Evolutionary conservation across 2,888 invertebrate species (phyloP), one percentile per base, ranked within the genome.

Genomic region (Pristionchus mayeri): DNA sequence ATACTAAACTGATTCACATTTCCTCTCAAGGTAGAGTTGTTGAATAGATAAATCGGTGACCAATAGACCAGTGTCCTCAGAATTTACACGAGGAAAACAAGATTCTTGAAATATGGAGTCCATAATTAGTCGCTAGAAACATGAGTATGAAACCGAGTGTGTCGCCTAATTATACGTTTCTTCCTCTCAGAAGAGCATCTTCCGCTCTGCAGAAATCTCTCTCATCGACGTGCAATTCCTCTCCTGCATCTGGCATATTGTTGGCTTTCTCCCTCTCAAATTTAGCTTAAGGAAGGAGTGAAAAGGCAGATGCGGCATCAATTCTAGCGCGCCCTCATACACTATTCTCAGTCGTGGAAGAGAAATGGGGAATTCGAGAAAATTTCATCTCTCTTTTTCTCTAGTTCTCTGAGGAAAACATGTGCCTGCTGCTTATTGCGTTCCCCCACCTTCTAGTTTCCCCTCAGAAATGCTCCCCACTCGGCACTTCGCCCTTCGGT

Each of bases 341-440:
- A 63, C 34, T 63, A 63, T 63, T 63, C 34, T 34, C 63, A 30
- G 34, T 34, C 34, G 34, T 30, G 34, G 30, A 63, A 34, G 18
- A 34, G 34, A 63, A 13, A 44, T 6, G 30, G 60, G 16, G 63
- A 63, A 34, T 63, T 34, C 34, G 63, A 63, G 63, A 63, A 63
- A 34, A 30, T 63, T 21, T 34, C 34, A 30, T 63, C 34, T 63
- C 63, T 37, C n/a, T 21, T 34, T 18, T 21, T 63, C 34, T 63
- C 27, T 30, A 27, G 57, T 60, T 60, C 63, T 63, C 34, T 34
- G 63, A 63, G 34, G 63, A 63, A 63, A 63, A 63, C 63, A 63
- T 63, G 63, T 63, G 63, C 63, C 44, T 44, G 44, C 7, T 30
- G 18, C n/a, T n/a, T 18, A 63, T 63, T 60, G 60, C 60, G 3